These are phyloP conservation scores for Beris morrisii DNA, from an alignment of 2,888 invertebrate genomes.

Conservation along the genomic window DNA sequence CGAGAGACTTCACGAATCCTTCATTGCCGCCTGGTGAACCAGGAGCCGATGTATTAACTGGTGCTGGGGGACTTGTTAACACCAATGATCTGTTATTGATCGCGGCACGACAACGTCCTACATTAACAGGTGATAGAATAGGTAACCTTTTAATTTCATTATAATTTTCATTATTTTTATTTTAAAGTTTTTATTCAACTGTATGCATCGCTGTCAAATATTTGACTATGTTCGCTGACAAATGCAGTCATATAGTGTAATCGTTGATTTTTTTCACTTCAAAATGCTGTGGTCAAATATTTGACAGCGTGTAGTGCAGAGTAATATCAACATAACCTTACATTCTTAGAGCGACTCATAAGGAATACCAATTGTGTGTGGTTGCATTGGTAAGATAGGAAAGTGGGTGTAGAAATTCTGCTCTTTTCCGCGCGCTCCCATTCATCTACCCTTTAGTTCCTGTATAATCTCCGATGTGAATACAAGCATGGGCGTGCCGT, in stretches of 20 bases:
- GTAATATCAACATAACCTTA: background rate
- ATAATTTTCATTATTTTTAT: constrained; percentile 26
- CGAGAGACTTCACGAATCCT: constrained; percentile 98
- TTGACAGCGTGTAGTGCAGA: background rate
- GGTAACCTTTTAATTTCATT: constrained; percentile 50
- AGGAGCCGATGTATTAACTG: constrained; percentile 63
- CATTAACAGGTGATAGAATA: constrained; percentile 58
- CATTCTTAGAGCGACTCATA: too few species aligned
- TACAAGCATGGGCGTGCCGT: too few species aligned
- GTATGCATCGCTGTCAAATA: background rate
- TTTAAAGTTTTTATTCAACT: constrained; percentile 23
- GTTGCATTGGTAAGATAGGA: too few species aligned
- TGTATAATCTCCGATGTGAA: too few species aligned
- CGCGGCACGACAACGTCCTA: constrained; percentile 56
- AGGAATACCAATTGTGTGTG: too few species aligned
- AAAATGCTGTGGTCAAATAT: background rate
- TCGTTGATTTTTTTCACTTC: background rate
- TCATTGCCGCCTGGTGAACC: constrained; percentile 93
- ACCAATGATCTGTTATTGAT: constrained; percentile 61
- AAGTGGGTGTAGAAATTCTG: too few species aligned
- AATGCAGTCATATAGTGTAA: too few species aligned
- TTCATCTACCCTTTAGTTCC: too few species aligned
- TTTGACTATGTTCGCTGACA: constrained; percentile 3
- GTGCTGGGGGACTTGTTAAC: constrained; percentile 60
- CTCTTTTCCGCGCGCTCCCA: too few species aligned